A percentile compares a stretch with the other conserved stretches of the same genome.
phyloP scores from a whole-genome alignment of 2,113 vertebrate genomes.

The Ciconia boyciana region DNA sequence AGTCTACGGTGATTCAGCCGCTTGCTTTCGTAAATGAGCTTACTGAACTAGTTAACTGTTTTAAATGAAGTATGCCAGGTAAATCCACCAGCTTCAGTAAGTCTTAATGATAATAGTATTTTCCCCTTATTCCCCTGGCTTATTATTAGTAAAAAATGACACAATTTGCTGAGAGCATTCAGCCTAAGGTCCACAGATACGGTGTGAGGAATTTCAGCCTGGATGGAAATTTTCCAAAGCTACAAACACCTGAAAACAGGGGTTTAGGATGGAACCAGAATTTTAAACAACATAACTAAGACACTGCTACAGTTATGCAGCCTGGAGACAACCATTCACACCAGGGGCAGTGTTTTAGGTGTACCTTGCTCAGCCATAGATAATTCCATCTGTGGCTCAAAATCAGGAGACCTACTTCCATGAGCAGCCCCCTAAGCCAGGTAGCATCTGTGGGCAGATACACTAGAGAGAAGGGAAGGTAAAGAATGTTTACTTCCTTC shows the following conservation, averaged over 20 bases:
- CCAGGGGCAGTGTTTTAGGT: accelerated
- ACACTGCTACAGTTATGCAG: not conserved
- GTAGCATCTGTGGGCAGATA: not conserved
- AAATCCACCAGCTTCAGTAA: not conserved
- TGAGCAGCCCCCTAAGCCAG: not conserved
- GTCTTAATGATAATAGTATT: not conserved
- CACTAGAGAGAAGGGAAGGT: not conserved
- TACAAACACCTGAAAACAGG: not conserved
- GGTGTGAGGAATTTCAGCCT: not conserved
- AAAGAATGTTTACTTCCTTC: not conserved
- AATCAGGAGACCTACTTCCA: not conserved
- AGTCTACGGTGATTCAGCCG: not conserved
- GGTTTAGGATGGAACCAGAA: not conserved
- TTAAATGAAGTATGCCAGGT: not conserved
- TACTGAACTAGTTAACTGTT: not conserved
- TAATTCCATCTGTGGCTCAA: not conserved
- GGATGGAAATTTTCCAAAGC: not conserved
- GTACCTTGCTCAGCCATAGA: not conserved
- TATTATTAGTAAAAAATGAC: not conserved
- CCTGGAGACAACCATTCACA: not conserved
- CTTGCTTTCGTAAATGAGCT: not conserved
- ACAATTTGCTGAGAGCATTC: not conserved
- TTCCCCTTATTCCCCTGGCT: not conserved
- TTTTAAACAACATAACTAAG: not conserved
- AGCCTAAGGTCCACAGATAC: not conserved